These are phyloP conservation scores for Catharus ustulatus DNA, from an alignment of 2,797 vertebrate species.

Conservation along the genomic window DNA sequence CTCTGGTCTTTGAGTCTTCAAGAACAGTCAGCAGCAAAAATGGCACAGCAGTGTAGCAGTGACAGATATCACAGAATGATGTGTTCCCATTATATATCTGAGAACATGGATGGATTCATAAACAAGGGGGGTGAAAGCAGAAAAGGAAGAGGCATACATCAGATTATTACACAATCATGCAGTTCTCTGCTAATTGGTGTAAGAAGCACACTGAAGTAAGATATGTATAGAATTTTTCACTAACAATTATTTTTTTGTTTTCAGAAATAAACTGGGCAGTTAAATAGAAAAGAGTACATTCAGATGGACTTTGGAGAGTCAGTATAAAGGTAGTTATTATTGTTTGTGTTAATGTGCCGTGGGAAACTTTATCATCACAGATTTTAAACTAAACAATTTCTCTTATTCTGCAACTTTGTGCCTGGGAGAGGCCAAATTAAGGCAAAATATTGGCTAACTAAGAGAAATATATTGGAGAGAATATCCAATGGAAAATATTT, in stretches of 20 bases:
- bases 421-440: not conserved
- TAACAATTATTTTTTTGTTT: not conserved
- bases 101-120: not conserved
- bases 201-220: not conserved
- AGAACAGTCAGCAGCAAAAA: not conserved
- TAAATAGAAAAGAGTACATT: conserved; percentile 8
- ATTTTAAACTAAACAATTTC: conserved; percentile 8
- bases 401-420: not conserved
- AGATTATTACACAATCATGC: not conserved
- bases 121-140: not conserved
- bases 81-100: not conserved
- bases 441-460: not conserved
- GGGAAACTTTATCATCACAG: not conserved
- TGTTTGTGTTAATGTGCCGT: conserved; percentile 3
- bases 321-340: not conserved
- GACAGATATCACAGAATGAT: not conserved
- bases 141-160: not conserved
- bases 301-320: not conserved
- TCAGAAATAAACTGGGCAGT: conserved; percentile 18
- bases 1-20: not conserved
- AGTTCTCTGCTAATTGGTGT: not conserved
- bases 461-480: not conserved
- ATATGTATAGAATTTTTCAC: conserved; percentile 23
- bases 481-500: not conserved
- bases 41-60: not conserved